Percentiles rank a stretch among this genome's conserved stretches.
Conservation (phyloP, 2,888 invertebrate genomes). For the Sarcophaga carnaria region DNA sequence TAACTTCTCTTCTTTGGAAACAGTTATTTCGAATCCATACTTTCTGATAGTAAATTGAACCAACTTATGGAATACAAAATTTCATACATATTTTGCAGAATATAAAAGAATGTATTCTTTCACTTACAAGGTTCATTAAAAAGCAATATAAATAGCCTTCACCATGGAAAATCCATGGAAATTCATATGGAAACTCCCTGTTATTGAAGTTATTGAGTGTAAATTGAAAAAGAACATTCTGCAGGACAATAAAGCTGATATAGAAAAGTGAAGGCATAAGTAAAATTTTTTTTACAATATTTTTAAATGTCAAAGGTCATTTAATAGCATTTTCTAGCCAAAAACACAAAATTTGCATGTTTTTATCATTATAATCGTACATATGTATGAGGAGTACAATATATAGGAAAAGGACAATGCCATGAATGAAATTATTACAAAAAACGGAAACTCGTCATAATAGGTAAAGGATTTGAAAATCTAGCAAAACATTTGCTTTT, state of each 20-base stretch:
- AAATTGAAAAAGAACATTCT: neutral
- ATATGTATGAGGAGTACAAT: neutral
- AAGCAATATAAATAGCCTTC: too few relatives aligned
- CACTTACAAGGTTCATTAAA: too few relatives aligned
- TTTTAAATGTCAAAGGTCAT: conserved; percentile 45
- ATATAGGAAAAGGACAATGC: conserved; percentile 48
- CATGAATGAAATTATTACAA: conserved; percentile 41
- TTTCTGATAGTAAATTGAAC: too few relatives aligned
- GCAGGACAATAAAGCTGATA: neutral
- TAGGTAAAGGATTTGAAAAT: neutral
- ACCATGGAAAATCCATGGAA: too few relatives aligned
- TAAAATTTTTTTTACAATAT: neutral
- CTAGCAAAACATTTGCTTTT: neutral
- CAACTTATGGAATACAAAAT: too few relatives aligned
- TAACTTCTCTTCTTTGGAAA: too few relatives aligned
- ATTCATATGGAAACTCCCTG: too few relatives aligned
- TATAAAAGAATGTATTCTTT: too few relatives aligned
- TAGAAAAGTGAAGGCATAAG: neutral
- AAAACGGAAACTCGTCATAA: conserved; percentile 53
- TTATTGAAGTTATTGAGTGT: conserved; percentile 23
- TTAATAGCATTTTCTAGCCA: conserved; percentile 18
- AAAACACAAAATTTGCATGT: conserved; percentile 2
- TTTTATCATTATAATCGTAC: neutral
- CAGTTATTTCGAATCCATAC: too few relatives aligned
- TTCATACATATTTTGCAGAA: too few relatives aligned